Base-by-base conservation (phyloP, 2,113 vertebrate species). In the Ploceus nigricollis region DNA sequence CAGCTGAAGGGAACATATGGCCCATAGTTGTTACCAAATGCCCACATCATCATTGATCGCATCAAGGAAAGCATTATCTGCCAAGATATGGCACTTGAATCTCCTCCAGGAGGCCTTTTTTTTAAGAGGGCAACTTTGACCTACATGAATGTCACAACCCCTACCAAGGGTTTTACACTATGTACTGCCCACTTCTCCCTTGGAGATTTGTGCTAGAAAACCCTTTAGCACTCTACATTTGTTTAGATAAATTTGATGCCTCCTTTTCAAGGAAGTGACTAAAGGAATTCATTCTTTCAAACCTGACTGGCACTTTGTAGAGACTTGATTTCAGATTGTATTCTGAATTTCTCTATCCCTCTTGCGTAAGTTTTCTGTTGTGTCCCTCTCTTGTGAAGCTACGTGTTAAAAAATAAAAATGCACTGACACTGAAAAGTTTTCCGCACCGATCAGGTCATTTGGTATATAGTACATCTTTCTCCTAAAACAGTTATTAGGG, bases 1-100 rank as follows among this genome's bases (percentile, higher is more conserved):
- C 82, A 95, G 89, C 42, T 90, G 95, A 95, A 75, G 39, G 51
- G 64, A 96, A 87, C 96, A 95, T 96, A 97, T 92, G 93, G 93
- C 51, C 39, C 27, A 35, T 30, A 60, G 86, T 21, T 89, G 39
- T 37, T 92, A 96, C 80, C 95, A 91, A 94, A 95, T 89, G 96
- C 44, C 91, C 72, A 64, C 91, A 81, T 83, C 68, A 78, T 56
- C 47, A 47, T 68, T 53, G 31, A 92, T 81, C 1, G 1, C 57
- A 56, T 96, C 82, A 93, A 92, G 64, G 40, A 61, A 89, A 90
- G 47, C 15, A 27, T 51, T 78, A 27, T 33, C 22, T 93, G 77
- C 89, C 82, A 96, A 96, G 86, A 89, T 33, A 56, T 56, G 48
- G 37, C 60, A 71, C 78, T 71, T 81, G 47, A 73, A 50, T 71